Evolutionary conservation across 2,113 vertebrate species (phyloP).

Genomic region (Dicentrarchus labrax): DNA sequence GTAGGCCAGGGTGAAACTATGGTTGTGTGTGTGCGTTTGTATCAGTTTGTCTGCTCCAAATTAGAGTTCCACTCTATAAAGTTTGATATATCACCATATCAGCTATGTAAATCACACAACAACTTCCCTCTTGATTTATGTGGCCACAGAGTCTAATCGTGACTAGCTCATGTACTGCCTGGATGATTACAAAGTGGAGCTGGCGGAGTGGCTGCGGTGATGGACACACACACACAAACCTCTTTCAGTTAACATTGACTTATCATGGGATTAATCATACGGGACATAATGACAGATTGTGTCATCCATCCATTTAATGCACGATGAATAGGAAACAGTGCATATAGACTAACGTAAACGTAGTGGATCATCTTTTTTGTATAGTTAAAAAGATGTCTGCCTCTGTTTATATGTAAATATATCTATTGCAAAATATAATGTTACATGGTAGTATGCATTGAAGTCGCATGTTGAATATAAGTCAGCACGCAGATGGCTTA

Average conservation of each 20-base stretch:
- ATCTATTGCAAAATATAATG: neutral
- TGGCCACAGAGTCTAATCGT: conserved; percentile 61
- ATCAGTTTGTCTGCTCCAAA: conserved; percentile 41
- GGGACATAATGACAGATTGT: conserved; percentile 61
- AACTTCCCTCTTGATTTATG: conserved; percentile 71
- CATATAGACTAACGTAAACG: neutral
- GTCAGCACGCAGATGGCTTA: conserved; percentile 2
- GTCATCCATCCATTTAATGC: conserved; percentile 34
- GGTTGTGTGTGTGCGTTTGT: conserved; percentile 19
- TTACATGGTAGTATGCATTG: neutral
- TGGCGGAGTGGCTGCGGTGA: conserved; percentile 33
- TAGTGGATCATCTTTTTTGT: too few relatives aligned
- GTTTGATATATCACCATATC: conserved; percentile 72
- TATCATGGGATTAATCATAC: conserved; percentile 64
- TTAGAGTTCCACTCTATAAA: conserved; percentile 67
- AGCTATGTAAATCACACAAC: conserved; percentile 73
- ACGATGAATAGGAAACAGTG: conserved; percentile 29
- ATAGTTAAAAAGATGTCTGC: neutral
- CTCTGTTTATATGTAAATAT: neutral
- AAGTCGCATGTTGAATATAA: neutral
- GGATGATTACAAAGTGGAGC: conserved; percentile 60
- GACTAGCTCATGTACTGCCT: conserved; percentile 59
- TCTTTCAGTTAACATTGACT: conserved; percentile 41
- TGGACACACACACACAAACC: conserved; percentile 42
- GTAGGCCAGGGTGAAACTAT: conserved; percentile 7